These are phyloP conservation scores for Anguilla rostrata DNA, from an alignment of 2,113 vertebrate species.

Conservation along the genomic window DNA sequence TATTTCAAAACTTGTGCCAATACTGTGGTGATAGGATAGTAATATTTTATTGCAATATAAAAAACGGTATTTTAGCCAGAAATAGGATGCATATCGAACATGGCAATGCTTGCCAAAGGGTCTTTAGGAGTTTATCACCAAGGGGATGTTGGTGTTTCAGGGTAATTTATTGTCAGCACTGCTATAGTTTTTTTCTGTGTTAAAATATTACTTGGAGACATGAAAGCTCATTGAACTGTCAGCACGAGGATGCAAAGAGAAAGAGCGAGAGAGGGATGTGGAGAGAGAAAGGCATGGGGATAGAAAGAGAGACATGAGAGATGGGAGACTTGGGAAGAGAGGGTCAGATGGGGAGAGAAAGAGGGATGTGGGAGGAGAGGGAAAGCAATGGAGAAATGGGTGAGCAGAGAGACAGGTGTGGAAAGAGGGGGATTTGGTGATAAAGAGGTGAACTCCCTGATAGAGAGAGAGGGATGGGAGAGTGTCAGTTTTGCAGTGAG, in stretches of 20 bases:
- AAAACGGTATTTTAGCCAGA: not conserved
- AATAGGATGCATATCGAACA: not conserved
- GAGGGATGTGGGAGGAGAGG: not conserved
- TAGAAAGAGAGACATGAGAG: not conserved
- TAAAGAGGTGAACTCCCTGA: no score
- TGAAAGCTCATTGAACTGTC: not conserved
- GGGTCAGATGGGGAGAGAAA: not conserved
- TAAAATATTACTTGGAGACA: not conserved
- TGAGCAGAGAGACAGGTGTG: no score
- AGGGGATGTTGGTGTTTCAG: not conserved
- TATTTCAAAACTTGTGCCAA: not conserved
- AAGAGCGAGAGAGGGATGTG: not conserved
- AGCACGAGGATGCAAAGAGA: not conserved
- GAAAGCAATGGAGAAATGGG: no score
- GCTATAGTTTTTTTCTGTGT: not conserved
- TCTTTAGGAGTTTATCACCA: not conserved
- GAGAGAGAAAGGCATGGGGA: not conserved
- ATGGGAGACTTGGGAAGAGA: not conserved
- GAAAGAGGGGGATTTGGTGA: no score
- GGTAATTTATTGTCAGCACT: not conserved
- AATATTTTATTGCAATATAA: conserved; percentile 6
- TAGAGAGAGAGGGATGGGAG: not conserved
- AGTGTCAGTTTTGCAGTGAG: not conserved
- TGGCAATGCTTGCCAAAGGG: not conserved
- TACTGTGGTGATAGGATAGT: not conserved